Base-by-base conservation (phyloP, 2,113 vertebrate genomes). In the Crotalus helleri region DNA sequence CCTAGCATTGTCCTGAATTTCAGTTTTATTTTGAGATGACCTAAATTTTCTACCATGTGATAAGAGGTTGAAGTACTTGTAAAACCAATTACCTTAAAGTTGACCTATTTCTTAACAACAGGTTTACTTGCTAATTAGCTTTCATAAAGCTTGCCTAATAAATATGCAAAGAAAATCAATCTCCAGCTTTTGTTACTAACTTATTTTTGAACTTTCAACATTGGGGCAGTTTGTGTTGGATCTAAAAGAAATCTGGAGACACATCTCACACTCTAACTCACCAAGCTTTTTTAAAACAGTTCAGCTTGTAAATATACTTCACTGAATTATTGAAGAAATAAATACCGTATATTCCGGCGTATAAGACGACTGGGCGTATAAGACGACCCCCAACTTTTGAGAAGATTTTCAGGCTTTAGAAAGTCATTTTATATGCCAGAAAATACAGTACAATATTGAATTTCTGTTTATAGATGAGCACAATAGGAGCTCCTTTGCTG, bases 51-150 rank as follows among this genome's bases (percentile, higher is more conserved):
- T 61, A n/a, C 55, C 92, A 93, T 81, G 55, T 90, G 74, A 93
- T 61, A 61, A 51, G 24, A 59, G 4, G 19, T 8, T 88, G n/a
- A 90, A 94, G 94, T 51, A 90, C 11, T 10, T 53, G 0, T 24
- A 86, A 64, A 91, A 94, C 51, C 85, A 93, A 61, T 95, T 93
- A 87, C 12, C 91, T 5, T 12, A 91, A 89, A 1, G 24, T 87
- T 89, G 9, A 1, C 19, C 26, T 92, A 69, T 3, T 86, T 93
- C 55, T 89, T 59, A 90, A 93, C 87, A 81, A 54, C 29, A 53
- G 0, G 55, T 87, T 93, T 26, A 93, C 1, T 1, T 33, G 51
- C 19, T 90, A 87, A 91, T 94, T 93, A 94, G 46, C 46, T 90
- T 0, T 81, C 29, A 59, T 59, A 53, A 87, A 4, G 46, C 46